Conservation (phyloP, 2,888 invertebrate species). For the Rhagonycha fulva region DNA sequence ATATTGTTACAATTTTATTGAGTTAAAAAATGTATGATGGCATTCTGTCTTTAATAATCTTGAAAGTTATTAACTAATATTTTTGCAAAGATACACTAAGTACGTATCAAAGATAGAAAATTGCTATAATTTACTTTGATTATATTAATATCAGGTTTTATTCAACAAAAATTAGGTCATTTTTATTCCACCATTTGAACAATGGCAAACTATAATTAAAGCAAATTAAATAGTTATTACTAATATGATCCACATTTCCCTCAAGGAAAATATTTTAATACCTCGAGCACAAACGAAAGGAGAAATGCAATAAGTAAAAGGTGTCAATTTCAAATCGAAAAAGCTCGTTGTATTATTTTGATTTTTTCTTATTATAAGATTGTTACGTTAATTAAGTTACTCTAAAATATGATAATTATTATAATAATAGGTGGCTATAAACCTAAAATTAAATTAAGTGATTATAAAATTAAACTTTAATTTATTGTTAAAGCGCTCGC, state of each 20-base stretch:
- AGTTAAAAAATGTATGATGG: background rate
- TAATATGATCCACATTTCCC: constrained; percentile 20
- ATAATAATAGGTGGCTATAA: background rate
- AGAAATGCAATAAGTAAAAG: constrained; percentile 17
- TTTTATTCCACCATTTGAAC: constrained; percentile 17
- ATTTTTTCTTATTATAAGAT: background rate
- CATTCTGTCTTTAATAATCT: background rate
- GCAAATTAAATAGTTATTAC: constrained; percentile 21
- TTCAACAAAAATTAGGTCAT: constrained; percentile 12
- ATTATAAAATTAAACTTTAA: background rate
- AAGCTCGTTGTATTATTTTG: background rate
- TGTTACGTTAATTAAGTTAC: background rate
- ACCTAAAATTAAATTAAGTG: background rate
- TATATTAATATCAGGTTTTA: constrained; percentile 3
- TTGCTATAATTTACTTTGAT: constrained; percentile 3
- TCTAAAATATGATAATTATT: background rate
- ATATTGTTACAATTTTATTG: background rate
- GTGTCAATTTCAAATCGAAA: background rate
- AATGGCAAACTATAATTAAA: constrained; percentile 23
- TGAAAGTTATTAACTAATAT: background rate
- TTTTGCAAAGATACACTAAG: background rate
- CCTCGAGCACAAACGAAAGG: constrained; percentile 23
- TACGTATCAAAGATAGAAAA: constrained; percentile 3
- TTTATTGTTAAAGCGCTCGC: background rate
- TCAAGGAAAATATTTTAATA: constrained; percentile 6